These are phyloP conservation scores for Drosophila triauraria DNA, from an alignment of 1,140 invertebrate genomes.

Conservation along the genomic window DNA sequence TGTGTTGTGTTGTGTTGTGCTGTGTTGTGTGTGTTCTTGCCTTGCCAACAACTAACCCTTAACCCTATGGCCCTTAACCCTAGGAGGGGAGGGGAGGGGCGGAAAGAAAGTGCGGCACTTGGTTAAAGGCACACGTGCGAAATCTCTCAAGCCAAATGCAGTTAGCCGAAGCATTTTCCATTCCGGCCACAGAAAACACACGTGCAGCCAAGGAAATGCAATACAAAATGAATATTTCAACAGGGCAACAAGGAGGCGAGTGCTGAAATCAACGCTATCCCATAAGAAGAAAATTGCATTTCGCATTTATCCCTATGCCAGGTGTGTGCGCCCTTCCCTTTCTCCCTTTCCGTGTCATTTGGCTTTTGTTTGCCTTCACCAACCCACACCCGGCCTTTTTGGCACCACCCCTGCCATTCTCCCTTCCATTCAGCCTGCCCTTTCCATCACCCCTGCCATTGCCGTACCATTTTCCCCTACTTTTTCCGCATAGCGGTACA, in stretches of 20 bases:
- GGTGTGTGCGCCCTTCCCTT: slow-evolving; percentile 19
- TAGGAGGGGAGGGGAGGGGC: slow-evolving; percentile 14
- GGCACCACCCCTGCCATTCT: slow-evolving; percentile 5
- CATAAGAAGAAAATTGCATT: slow-evolving; percentile 78
- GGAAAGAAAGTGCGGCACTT: slow-evolving; percentile 54
- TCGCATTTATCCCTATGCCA: slow-evolving; percentile 63
- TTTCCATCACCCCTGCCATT: neutral
- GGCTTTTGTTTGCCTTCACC: slow-evolving; percentile 2
- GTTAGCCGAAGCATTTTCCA: slow-evolving; percentile 38
- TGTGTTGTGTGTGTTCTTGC: slow-evolving; percentile 10
- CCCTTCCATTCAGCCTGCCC: neutral
- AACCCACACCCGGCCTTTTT: neutral
- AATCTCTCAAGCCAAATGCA: slow-evolving; percentile 79
- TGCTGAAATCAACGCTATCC: slow-evolving; percentile 71
- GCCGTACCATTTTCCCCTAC: neutral
- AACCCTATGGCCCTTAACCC: slow-evolving; percentile 20
- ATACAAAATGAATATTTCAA: slow-evolving; percentile 81
- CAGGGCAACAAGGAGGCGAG: slow-evolving; percentile 22
- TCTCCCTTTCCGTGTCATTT: neutral
- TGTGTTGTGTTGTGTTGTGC: slow-evolving; percentile 23
- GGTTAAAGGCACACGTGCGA: slow-evolving; percentile 78
- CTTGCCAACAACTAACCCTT: slow-evolving; percentile 34
- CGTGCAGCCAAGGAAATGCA: slow-evolving; percentile 60
- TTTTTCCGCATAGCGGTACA: slow-evolving; percentile 64
- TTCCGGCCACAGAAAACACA: slow-evolving; percentile 43